Conservation (phyloP, 2,888 invertebrate genomes). For the Brachyptera risi region DNA sequence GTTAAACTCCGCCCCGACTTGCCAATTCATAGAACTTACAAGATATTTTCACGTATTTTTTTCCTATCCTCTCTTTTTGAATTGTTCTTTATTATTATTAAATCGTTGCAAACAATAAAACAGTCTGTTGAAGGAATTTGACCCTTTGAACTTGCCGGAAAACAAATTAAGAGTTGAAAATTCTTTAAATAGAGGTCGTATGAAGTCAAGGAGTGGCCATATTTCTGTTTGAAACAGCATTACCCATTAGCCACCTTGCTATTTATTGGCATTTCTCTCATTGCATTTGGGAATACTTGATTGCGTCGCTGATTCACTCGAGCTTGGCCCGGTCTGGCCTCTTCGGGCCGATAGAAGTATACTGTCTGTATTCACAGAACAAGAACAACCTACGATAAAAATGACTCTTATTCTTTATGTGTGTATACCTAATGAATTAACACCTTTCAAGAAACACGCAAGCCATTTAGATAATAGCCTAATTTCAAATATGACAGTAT, state of each 20-base stretch:
- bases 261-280: conserved; percentile 2
- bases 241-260: background rate
- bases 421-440: no score
- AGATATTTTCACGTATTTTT: conserved; percentile 10
- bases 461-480: no score
- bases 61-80: background rate
- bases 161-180: conserved; percentile 25
- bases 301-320: no score
- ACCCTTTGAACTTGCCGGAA: conserved; percentile 24
- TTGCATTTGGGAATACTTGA: no score
- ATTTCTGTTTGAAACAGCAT: conserved; percentile 11
- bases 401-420: no score
- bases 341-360: no score
- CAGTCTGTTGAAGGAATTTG: conserved; percentile 10
- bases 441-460: no score
- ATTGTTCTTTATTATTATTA: background rate
- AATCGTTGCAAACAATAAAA: conserved; percentile 17
- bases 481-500: no score
- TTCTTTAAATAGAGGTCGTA: conserved; percentile 14
- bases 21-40: conserved; percentile 10
- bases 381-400: no score
- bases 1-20: background rate
- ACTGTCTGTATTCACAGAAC: no score
- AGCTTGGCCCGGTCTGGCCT: no score
- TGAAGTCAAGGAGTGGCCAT: conserved; percentile 5